Base-by-base conservation (phyloP, 1,140 invertebrate species). In the Brachionus paranguensis region DNA sequence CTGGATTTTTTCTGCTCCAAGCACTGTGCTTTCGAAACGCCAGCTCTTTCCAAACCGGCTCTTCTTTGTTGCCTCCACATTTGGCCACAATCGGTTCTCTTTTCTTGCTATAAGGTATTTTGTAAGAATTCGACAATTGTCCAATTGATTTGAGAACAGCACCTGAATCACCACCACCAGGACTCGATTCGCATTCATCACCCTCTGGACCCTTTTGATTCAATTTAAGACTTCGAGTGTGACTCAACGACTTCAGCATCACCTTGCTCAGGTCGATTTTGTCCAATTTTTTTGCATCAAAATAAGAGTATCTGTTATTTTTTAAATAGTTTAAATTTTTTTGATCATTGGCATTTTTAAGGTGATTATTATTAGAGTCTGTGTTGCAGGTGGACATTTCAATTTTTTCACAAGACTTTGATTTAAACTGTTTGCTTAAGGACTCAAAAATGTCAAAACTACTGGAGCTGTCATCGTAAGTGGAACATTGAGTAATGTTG, bases 11-110 rank as follows among this genome's bases (percentile, higher is more conserved):
- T 50, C 12, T 24, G 43, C 45, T 76, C 72, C 78, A 81, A 60
- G 78, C 78, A 37, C 24, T 81, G 24, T 81, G 78, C 27, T 81
- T 81, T 37, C 43, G 29, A 43, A 81, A 64, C 3, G 78, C 78
- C n/a, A 81, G 20, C n/a, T 81, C 78, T 45, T 81, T 60, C 78
- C 78, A 81, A 24, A 47, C 53, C 3, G 78, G 78, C 17, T 81
- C 78, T 24, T 81, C 8, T 24, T 14, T 81, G 14, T 47, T n/a
- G 11, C 50, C 24, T 3, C 2, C 43, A 47, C 41, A 43, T 20
- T 47, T 60, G 3, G 70, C 11, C 20, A 74, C 10, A n/a, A 76
- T 50, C 2, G 72, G 24, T 6, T 50, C 45, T 53, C 41, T 76
- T 76, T 72, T 72, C 24, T 72, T 72, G 41, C 68, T 72, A 72